Conservation (phyloP, 2,888 invertebrate genomes). For the Phrixothrix hirtus region DNA sequence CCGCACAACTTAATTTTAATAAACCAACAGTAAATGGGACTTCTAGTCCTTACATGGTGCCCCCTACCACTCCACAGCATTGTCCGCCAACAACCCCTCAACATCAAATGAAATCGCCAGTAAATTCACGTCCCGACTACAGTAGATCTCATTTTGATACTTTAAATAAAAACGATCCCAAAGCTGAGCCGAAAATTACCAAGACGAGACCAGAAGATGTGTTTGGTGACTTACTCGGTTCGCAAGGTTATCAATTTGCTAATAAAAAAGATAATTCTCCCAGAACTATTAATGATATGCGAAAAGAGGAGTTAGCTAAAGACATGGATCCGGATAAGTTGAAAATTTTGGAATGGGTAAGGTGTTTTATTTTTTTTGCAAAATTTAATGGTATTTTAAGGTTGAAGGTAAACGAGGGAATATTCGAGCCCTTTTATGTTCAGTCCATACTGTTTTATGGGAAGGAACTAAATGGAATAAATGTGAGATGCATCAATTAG, state of each 20-base stretch:
- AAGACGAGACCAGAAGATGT: constrained; percentile 67
- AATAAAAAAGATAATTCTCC: constrained; percentile 76
- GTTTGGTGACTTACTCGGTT: constrained; percentile 89
- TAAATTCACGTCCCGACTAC: constrained; percentile 58
- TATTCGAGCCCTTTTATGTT: constrained; percentile 91
- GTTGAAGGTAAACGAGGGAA: constrained; percentile 96
- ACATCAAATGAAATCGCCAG: constrained; percentile 55
- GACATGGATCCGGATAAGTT: constrained; percentile 92
- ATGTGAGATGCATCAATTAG: constrained; percentile 93
- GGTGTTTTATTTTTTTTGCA: constrained; percentile 19
- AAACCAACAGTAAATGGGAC: constrained; percentile 42
- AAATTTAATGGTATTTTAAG: constrained; percentile 61
- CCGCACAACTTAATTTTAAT: constrained; percentile 50
- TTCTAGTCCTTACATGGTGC: constrained; percentile 35
- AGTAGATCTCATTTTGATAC: constrained; percentile 75
- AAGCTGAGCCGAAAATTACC: constrained; percentile 38
- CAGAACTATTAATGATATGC: constrained; percentile 89
- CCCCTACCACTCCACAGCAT: constrained; percentile 45
- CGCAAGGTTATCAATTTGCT: constrained; percentile 83
- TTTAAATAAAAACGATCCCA: constrained; percentile 31
- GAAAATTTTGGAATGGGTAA: constrained; percentile 80
- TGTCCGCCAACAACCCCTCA: constrained; percentile 48
- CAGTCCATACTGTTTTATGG: constrained; percentile 93
- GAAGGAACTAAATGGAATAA: constrained; percentile 90
- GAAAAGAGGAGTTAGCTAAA: constrained; percentile 81